phyloP scores from a whole-genome alignment of 2,797 vertebrate species.

The Tokudaia muenninki region DNA sequence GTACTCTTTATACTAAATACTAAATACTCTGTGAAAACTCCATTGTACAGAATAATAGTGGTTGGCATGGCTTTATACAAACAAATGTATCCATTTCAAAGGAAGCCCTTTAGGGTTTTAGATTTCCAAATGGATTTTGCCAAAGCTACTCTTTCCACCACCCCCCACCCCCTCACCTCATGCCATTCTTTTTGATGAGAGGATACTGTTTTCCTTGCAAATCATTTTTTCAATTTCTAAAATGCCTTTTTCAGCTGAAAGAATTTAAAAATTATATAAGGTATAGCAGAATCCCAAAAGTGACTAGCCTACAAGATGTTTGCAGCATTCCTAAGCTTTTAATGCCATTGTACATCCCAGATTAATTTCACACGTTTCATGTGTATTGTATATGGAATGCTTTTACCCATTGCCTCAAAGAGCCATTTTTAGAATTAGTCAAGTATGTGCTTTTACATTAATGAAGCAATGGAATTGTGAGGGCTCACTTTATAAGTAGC shows the following conservation, averaged over 20 bases:
- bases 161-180: neutral
- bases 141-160: neutral
- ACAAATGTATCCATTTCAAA: neutral
- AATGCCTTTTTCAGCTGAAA: neutral
- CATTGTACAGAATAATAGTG: neutral
- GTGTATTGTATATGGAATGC: neutral
- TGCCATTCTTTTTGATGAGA: slow-evolving; percentile 27
- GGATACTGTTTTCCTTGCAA: neutral
- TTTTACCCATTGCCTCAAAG: slow-evolving; percentile 2
- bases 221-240: slow-evolving; percentile 25
- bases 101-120: neutral
- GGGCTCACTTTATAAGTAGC: slow-evolving; percentile 5
- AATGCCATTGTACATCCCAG: neutral
- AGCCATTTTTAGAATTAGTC: slow-evolving; percentile 24
- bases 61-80: neutral
- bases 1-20: slow-evolving; percentile 20
- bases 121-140: neutral
- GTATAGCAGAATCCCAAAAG: neutral
- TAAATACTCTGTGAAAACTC: neutral
- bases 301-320: slow-evolving; percentile 12
- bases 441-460: neutral
- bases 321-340: neutral
- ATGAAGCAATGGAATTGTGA: neutral
- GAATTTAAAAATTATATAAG: neutral
- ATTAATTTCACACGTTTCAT: neutral